Evolutionary conservation across 2,113 vertebrate genomes (phyloP), one percentile per base, ranked within the genome.

Genomic region (Myotis brandtii): DNA sequence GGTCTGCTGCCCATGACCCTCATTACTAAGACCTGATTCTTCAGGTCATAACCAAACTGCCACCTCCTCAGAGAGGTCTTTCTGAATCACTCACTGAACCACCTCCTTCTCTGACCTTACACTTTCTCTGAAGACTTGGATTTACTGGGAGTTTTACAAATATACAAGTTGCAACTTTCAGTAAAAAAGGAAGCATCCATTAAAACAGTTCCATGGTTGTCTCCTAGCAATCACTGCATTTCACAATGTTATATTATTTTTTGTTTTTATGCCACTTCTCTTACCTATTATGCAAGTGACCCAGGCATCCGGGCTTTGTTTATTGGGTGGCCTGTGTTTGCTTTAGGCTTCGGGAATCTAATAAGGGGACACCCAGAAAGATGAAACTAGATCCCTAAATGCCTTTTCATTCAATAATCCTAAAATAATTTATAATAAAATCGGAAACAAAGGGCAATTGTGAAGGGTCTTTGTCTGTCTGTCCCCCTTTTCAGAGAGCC

Each of bases 381-480:
- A 98, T 97, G 93, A 96, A 96, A 96, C 93, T 97, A 95, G 92
- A 94, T 75, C 62, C 73, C 79, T 95, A 96, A 95, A 54, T 95
- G 96, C 80, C 80, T 97, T 95, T 95, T 97, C 97, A 97, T 94
- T 94, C 86, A 97, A 97, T 93, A 95, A 97, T 95, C 93, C 89
- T 92, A 97, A 97, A 43, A 97, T 96, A 95, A 95, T 93, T 95
- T 12, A 0, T 93, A 97, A 67, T 37, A 97, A 95, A 98, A 95
- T 86, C 56, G 75, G 67, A 97, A 89, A 70, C 95, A 96, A 87
- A 75, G 90, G 73, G 4, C 56, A 93, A 93, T 95, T 98, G 93
- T 93, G 66, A 40, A 72, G 62, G 70, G 18, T 73, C 79, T 97
- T 96, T 69, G 77, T 27, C 88, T 92, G 0, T 81, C 79, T 96